phyloP scores from a whole-genome alignment of 2,797 vertebrate genomes.

The Bucorvus abyssinicus region DNA sequence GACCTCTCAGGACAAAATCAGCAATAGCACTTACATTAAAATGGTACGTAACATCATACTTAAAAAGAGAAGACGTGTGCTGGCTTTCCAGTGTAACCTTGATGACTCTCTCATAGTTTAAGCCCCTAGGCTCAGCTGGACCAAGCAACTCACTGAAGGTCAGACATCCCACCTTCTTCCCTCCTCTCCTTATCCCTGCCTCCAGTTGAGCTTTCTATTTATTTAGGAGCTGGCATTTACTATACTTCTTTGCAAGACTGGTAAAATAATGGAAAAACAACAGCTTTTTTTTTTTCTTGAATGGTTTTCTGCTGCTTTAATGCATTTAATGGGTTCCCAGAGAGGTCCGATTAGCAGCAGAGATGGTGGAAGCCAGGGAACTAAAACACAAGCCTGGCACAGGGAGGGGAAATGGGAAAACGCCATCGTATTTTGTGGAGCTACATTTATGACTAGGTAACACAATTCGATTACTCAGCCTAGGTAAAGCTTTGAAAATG shows the following conservation, averaged over 20 bases:
- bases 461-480: background rate
- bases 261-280: background rate
- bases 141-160: background rate
- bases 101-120: background rate
- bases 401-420: background rate
- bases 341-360: background rate
- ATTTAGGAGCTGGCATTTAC: background rate
- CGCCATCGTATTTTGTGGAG: background rate
- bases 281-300: background rate
- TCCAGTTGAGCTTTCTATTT: background rate
- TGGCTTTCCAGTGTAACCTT: background rate
- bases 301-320: background rate
- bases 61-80: background rate
- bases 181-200: background rate
- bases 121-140: background rate
- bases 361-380: background rate
- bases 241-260: background rate
- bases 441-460: background rate
- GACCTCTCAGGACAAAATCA: background rate
- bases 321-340: background rate
- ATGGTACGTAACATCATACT: accelerated
- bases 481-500: background rate
- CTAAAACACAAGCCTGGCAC: background rate
- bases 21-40: background rate
- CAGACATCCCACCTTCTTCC: background rate